Evolutionary conservation across 2,113 vertebrate species (phyloP), one percentile per base, ranked within the genome.

Genomic region (Cryptotis parvus): DNA sequence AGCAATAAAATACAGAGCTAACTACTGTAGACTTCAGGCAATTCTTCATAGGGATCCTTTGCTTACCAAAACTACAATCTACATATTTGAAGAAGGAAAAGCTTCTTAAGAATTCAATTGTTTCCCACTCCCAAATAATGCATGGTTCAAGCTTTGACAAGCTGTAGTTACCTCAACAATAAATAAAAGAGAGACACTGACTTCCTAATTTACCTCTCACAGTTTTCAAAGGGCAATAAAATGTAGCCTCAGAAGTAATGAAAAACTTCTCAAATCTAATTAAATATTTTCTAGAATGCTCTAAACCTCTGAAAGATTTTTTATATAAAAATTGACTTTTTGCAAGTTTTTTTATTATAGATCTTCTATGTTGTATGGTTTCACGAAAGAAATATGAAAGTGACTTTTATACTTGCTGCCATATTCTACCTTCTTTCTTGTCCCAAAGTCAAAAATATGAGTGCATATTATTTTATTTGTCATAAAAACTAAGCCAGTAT

Each of bases 331-430:
- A 63, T 63, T 3, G n/a, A 22, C 8, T 69, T 89, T 87, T 95
- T 45, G 65, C 87, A 45, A 63, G 14, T 37, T 66, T 93, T 89
- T 84, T 88, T 89, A 76, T 80, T 35, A 84, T 24, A 90, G 24
- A 77, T 43, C 81, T 92, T 86, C 45, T 68, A 93, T 45, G 87
- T 24, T 18, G 7, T 11, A 76, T 16, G 4, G 65, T 6, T 93
- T 39, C 8, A 87, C 22, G 76, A 26, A 93, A 86, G 84, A 91
- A 92, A 84, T 86, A 89, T n/a, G 27, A 93, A 93, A 94, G 73
- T 11, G 10, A 55, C 39, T 89, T 94, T 91, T 80, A 92, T 12
- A 86, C 65, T 90, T 43, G 78, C 3, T 76, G 33, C n/a, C 18
- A 69, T 61, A 81, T 39, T 79, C 31, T 85, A 81, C 55, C 52